Conservation (phyloP, 2,113 vertebrate species). For the Ovibos moschatus region DNA sequence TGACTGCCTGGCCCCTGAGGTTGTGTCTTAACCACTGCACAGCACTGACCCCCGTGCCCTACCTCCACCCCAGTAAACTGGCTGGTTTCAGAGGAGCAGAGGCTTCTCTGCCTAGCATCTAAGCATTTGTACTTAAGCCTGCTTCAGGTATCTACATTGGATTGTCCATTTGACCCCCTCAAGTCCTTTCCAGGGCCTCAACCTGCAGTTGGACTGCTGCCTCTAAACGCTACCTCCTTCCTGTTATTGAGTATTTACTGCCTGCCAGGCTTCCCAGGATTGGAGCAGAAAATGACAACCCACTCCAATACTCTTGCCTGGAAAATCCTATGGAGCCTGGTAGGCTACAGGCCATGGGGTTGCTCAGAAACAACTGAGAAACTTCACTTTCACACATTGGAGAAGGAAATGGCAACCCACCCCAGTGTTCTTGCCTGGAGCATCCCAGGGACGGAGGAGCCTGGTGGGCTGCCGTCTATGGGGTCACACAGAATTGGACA, state of each 20-base stretch:
- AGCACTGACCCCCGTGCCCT: not conserved
- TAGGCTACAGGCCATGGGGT: not conserved
- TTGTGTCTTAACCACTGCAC: not conserved
- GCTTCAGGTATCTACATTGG: not conserved
- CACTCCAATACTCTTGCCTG: not conserved
- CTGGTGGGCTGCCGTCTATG: not conserved
- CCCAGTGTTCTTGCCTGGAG: not conserved
- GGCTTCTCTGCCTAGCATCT: not conserved
- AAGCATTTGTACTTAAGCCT: not conserved
- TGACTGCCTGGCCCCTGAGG: not conserved
- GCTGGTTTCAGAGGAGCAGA: not conserved
- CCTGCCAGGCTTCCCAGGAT: not conserved
- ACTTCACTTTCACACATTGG: not conserved
- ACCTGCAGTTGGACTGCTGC: not conserved
- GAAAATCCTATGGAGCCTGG: not conserved
- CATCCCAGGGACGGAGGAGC: not conserved
- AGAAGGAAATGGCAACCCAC: not conserved
- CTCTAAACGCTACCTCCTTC: not conserved
- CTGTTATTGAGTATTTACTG: not conserved
- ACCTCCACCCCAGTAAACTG: not conserved
- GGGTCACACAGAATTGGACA: not conserved
- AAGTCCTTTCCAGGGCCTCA: not conserved
- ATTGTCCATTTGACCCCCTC: not conserved
- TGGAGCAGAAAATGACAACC: not conserved
- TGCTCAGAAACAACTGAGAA: rapidly evolving